phyloP scores from a whole-genome alignment of 37 sponge, comb jelly and placozoan genomes.

The Bolinopsis microptera region DNA sequence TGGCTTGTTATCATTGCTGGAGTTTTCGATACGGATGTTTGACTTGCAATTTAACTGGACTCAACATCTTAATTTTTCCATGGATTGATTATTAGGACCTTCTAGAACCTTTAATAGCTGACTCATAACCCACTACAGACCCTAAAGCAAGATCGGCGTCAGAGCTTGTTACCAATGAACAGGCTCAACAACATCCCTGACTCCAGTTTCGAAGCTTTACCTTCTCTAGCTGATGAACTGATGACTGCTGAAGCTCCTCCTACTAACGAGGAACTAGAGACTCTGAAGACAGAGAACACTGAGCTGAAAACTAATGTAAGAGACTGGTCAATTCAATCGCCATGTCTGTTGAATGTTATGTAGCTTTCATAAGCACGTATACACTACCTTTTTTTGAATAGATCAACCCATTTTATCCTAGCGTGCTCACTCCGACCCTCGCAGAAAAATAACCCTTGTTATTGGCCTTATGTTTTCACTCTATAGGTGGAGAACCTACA shows the following conservation, averaged over 20 bases:
- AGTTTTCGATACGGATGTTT: too few relatives aligned
- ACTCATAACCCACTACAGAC: not conserved
- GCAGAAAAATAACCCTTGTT: too few relatives aligned
- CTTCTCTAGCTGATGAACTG: slow-evolving; percentile 21
- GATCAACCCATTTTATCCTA: too few relatives aligned
- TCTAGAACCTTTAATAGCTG: not conserved
- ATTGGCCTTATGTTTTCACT: too few relatives aligned
- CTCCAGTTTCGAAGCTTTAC: slow-evolving; percentile 16
- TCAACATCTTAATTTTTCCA: not conserved
- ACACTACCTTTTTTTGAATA: too few relatives aligned
- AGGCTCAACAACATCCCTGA: not conserved
- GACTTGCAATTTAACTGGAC: too few relatives aligned
- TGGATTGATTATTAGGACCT: too few relatives aligned
- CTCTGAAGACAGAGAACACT: not conserved
- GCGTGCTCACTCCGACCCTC: too few relatives aligned
- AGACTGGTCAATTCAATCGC: too few relatives aligned
- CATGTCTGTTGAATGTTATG: too few relatives aligned
- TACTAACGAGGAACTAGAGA: not conserved
- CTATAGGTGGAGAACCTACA: not conserved
- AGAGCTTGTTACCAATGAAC: not conserved
- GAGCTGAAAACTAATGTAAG: not conserved
- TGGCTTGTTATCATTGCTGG: too few relatives aligned
- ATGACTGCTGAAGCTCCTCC: slow-evolving; percentile 28
- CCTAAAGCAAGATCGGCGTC: not conserved
- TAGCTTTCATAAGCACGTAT: too few relatives aligned